Evolutionary conservation across 1,140 invertebrate genomes (phyloP).

Genomic region (Uloborus diversus): DNA sequence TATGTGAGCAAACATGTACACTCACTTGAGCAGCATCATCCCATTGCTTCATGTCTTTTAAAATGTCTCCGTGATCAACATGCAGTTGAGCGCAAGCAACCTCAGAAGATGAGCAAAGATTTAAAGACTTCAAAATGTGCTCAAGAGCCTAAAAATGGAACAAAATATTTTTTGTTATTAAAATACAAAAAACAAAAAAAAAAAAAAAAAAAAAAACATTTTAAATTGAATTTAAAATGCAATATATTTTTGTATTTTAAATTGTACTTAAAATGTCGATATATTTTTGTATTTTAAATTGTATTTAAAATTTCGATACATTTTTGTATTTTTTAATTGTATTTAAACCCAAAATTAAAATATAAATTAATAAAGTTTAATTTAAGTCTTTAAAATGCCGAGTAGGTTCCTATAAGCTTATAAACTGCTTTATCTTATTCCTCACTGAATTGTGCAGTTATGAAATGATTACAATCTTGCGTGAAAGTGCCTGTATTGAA

Average conservation of each 20-base stretch:
- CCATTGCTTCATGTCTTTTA: conserved; percentile 58
- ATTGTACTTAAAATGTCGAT: not conserved
- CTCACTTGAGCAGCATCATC: conserved; percentile 58
- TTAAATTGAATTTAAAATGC: not conserved
- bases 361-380: no score
- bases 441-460: no score
- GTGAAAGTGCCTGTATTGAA: no score
- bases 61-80: conserved; percentile 59
- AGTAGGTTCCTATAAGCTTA: no score
- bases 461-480: no score
- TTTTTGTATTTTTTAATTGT: no score
- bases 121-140: conserved; percentile 58
- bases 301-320: no score
- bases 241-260: not conserved
- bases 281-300: no score
- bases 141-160: conserved; percentile 54
- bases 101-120: conserved; percentile 53
- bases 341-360: no score
- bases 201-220: not conserved
- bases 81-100: conserved; percentile 58
- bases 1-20: no score
- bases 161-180: not conserved
- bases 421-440: no score
- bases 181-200: not conserved
- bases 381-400: no score